Base-by-base conservation (phyloP, 2,797 vertebrate species). In the Mormyrops boulengeri region DNA sequence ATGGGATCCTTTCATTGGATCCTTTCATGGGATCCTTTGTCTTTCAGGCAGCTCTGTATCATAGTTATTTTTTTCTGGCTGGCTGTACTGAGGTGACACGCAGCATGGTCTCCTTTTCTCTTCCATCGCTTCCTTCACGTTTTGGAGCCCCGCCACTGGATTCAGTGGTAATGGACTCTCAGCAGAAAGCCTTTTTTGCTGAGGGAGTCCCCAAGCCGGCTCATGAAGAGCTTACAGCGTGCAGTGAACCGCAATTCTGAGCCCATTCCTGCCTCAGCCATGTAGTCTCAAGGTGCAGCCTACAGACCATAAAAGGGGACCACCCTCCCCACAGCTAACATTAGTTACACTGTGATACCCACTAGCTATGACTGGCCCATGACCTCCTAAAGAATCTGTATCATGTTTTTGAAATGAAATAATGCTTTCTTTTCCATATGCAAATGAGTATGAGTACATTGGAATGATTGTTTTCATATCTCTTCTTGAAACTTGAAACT, bases 231-330 rank as follows among this genome's bases (percentile, higher is more conserved):
- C 86, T 80, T 85, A 85, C 53, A 62, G 77, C 85, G 86, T 84
- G 87, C 66, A 60, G 89, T 88, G 89, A 90, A 90, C 89, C 69
- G 1, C 47, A 30, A 38, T 38, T 60, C 38, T 34, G 34, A 14
- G 50, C 34, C 12, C 9, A 17, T 38, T 86, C 26, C 60, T 52
- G 41, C 87, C 52, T 60, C 55, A 41, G 8, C 57, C 38, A 11
- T 9, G 17, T 84, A 47, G n/a, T 49, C 26, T 87, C 22, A 57
- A 17, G 49, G 7, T 85, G 47, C 49, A 53, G 49, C 52, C 52
- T 57, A n/a, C 26, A n/a, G 34, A 57, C 22, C 22, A 60, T 87
- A 38, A 62, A 7, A 52, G 47, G 22, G 50, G 47, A 50, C 66
- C 82, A 50, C 66, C 82, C 11, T 38, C 14, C 26, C 66, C 30